These are phyloP conservation scores for Rallus crepitans DNA, from an alignment of 2,797 vertebrate species.

Conservation along the genomic window DNA sequence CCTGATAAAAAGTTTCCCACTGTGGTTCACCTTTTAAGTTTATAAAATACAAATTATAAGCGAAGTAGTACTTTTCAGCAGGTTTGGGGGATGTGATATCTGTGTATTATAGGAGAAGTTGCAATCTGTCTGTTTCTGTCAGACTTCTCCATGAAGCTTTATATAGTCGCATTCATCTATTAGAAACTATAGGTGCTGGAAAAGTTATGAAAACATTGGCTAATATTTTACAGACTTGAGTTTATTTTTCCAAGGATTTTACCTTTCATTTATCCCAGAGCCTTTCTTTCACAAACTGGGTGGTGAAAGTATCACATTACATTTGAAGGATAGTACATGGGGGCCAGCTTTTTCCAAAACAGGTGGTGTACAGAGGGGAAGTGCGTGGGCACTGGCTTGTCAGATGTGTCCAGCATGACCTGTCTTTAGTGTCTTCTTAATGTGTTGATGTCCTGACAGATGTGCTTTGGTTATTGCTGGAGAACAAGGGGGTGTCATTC, in stretches of 20 bases:
- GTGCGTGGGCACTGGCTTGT: background rate
- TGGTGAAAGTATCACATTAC: constrained; percentile 6
- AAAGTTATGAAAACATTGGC: constrained; percentile 61
- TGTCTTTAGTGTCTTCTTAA: background rate
- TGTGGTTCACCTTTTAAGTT: background rate
- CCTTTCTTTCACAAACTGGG: constrained; percentile 26
- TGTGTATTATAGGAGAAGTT: background rate
- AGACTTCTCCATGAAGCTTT: background rate
- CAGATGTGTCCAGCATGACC: fast-evolving
- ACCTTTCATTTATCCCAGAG: constrained; percentile 48
- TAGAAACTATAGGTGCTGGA: constrained; percentile 7
- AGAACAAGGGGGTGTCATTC: background rate
- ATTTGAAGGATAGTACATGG: background rate
- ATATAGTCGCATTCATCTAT: background rate
- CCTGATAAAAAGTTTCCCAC: background rate
- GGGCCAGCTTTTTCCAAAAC: background rate
- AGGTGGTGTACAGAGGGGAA: background rate
- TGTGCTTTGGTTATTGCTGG: background rate
- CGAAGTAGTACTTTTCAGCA: background rate
- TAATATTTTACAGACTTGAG: constrained; percentile 56
- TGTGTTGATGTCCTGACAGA: background rate
- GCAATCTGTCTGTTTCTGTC: background rate
- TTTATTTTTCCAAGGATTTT: constrained; percentile 64
- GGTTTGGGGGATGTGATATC: background rate
- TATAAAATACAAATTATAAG: background rate